phyloP scores from a whole-genome alignment of 2,797 vertebrate genomes.

The Falco concolor region DNA sequence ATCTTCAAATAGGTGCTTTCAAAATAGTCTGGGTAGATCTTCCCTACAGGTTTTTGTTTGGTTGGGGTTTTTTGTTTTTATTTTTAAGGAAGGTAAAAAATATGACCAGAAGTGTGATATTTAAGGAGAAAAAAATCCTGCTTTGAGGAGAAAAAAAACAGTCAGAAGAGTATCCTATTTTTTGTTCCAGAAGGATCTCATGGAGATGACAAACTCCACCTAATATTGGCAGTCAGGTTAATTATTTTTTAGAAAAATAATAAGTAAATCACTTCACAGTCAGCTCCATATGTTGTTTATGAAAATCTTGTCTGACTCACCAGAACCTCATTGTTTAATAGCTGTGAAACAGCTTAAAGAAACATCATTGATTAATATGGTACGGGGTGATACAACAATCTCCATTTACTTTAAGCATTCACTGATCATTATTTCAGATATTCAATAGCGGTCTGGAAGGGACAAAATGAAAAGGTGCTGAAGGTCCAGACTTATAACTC shows the following conservation, averaged over 20 bases:
- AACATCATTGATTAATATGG: conserved; percentile 8
- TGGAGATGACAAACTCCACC: background rate
- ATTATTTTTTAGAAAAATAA: background rate
- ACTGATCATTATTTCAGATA: background rate
- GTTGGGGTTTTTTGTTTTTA: background rate
- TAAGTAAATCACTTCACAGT: background rate
- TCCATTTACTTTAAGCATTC: background rate
- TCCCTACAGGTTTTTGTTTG: background rate
- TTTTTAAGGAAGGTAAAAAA: background rate
- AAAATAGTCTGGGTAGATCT: background rate
- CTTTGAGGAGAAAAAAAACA: fast-evolving
- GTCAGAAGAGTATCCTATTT: background rate
- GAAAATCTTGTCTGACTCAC: background rate
- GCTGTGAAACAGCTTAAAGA: conserved; percentile 15
- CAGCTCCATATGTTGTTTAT: background rate
- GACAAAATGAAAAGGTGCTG: background rate
- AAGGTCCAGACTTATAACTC: conserved; percentile 9
- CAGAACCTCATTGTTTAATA: conserved; percentile 13
- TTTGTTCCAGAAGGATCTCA: background rate
- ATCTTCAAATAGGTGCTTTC: background rate
- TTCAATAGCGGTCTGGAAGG: background rate
- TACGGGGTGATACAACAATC: background rate
- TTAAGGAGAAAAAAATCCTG: background rate
- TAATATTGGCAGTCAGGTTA: conserved; percentile 21
- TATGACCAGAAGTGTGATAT: background rate